Base-by-base conservation (phyloP, 2,888 invertebrate genomes). In the Incurvaria masculella region DNA sequence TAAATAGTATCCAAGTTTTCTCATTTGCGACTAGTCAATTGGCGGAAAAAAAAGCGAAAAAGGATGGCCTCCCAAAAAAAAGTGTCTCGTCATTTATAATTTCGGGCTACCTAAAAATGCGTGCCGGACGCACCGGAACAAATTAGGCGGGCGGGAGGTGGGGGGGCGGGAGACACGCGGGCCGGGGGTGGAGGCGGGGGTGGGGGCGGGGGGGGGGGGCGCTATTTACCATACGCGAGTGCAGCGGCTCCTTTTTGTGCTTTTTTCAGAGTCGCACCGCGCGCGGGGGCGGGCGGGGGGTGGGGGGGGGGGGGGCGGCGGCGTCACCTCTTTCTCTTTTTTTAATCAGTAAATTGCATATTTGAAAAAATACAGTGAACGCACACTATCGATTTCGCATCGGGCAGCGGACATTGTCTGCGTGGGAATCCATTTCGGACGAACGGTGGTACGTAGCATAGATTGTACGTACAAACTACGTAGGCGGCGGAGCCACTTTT, bases 291-390 rank as follows among this genome's bases (percentile, higher is more conserved):
- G 33, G 8, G 33, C 6, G 33, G 6, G 6, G 33, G 33, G 33
- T 3, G 33, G 14, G 33, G 14, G 33, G 33, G 33, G 33, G 33
- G 11, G 14, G 3, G 33, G 48, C 47, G 57, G 61, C 48, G 16
- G 21, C 42, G 49, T 48, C 49, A 42, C 48, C 52, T 56, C 57
- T 57, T 55, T 68, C 66, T 62, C 68, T 70, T 71, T 72, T 72
- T 68, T 66, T 69, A 75, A 75, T 75, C 74, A 72, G 71, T 71
- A 75, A 76, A 75, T 74, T 75, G 74, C 74, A 74, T 75, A 76
- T 76, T 72, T 73, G 72, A 73, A 73, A 75, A 74, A 75, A 73
- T 75, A 74, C 68, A 21, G 21, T 5, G 16, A 21, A 2, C 18
- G 42, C 21, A 21, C 16, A 18, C 43, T 20, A 43, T 21, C 20